phyloP scores from a whole-genome alignment of 64 coral and sea anemone species.

The Dendrophyllia cribrosa region DNA sequence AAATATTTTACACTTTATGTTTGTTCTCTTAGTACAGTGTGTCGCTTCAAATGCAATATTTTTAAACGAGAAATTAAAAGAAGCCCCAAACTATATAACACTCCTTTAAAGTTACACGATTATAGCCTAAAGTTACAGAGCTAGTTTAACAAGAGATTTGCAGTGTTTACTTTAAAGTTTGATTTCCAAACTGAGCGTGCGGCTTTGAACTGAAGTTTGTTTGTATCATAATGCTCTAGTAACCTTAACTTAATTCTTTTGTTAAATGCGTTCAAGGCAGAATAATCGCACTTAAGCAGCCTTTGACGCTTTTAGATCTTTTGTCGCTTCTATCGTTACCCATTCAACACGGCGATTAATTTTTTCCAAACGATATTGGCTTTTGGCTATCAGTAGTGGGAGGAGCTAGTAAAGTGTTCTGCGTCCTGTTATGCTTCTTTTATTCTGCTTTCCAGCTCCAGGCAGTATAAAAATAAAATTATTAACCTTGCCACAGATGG shows the following conservation, averaged over 20 bases:
- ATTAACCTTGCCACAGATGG: too few relatives aligned
- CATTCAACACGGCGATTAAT: slow-evolving; percentile 47
- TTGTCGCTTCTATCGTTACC: slow-evolving; percentile 21
- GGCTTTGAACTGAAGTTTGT: not conserved
- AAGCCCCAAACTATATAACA: too few relatives aligned
- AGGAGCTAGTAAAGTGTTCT: slow-evolving; percentile 17
- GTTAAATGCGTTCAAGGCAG: slow-evolving; percentile 12
- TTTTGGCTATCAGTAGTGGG: slow-evolving; percentile 20
- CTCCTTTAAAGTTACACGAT: too few relatives aligned
- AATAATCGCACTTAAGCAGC: slow-evolving; percentile 31
- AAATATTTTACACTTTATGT: too few relatives aligned
- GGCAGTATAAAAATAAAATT: not conserved
- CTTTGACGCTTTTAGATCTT: slow-evolving; percentile 42
- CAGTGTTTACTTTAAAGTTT: not conserved
- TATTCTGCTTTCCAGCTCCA: not conserved
- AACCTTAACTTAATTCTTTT: slow-evolving; percentile 24
- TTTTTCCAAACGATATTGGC: slow-evolving; percentile 30
- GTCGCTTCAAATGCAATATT: too few relatives aligned
- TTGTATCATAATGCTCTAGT: slow-evolving; percentile 8
- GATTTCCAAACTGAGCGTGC: not conserved
- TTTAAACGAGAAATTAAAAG: too few relatives aligned
- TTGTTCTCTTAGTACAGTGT: too few relatives aligned
- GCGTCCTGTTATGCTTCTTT: not conserved
- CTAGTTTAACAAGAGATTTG: not conserved
- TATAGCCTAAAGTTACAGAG: too few relatives aligned